A percentile compares a stretch with the other conserved stretches of the same genome.
phyloP scores from a whole-genome alignment of 2,888 invertebrate species.

The Brachyptera putata region DNA sequence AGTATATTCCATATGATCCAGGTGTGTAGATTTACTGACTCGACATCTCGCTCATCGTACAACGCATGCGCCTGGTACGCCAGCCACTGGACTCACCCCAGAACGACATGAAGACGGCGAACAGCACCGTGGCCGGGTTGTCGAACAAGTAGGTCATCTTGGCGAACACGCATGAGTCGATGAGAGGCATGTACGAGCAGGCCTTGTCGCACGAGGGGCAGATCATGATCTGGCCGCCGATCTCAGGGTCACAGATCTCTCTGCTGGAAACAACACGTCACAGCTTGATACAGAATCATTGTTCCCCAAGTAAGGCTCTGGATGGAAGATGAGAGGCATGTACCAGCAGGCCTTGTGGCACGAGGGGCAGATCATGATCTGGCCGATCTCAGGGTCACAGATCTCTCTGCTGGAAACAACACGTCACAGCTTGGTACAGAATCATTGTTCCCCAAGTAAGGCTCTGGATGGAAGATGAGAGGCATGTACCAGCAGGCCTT shows the following conservation, averaged over 20 bases:
- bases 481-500: conserved; percentile 82
- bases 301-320: no score
- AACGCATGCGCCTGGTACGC: no score
- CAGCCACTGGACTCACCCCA: conserved; percentile 94
- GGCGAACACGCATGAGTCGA: conserved; percentile 88
- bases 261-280: conserved; percentile 61
- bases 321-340: no score
- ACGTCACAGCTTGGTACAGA: no score
- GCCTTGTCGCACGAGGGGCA: conserved; percentile 92
- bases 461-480: no score
- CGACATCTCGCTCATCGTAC: no score
- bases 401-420: conserved; percentile 71
- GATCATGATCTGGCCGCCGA: conserved; percentile 76
- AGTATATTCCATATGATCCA: no score
- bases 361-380: conserved; percentile 83
- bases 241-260: conserved; percentile 68
- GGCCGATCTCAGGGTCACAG: conserved; percentile 66
- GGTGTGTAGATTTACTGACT: no score
- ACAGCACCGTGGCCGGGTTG: conserved; percentile 91
- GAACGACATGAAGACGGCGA: conserved; percentile 93
- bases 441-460: no score
- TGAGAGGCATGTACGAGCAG: conserved; percentile 78
- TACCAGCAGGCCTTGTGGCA: conserved; percentile 90
- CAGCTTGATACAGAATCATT: no score
- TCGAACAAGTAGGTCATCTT: conserved; percentile 88